These are phyloP conservation scores for Drepana falcataria DNA, from an alignment of 2,888 invertebrate species.

Conservation along the genomic window DNA sequence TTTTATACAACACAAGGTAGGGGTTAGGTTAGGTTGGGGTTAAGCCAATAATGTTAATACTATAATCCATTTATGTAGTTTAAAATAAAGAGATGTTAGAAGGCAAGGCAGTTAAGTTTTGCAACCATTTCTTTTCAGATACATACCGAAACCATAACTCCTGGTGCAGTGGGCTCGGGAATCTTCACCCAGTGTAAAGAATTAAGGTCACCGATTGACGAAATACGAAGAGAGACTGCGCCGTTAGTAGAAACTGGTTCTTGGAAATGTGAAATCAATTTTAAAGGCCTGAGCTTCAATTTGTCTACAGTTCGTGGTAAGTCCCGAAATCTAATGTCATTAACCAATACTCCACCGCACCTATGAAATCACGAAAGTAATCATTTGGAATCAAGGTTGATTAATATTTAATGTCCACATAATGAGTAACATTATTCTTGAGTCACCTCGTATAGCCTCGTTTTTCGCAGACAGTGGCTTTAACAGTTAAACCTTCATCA, in stretches of 20 bases:
- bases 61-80: no score
- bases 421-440: no score
- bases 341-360: conserved; percentile 32
- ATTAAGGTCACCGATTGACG: conserved; percentile 27
- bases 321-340: conserved; percentile 20
- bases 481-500: conserved; percentile 10
- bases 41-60: no score
- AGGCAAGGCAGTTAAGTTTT: no score
- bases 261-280: conserved; percentile 18
- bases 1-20: no score
- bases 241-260: not conserved
- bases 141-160: conserved; percentile 37
- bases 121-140: not conserved
- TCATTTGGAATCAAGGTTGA: no score
- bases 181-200: conserved; percentile 40
- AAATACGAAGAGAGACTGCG: conserved; percentile 20
- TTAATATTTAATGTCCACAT: no score
- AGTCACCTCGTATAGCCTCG: conserved; percentile 24
- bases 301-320: conserved; percentile 10
- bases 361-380: conserved; percentile 14
- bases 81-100: no score
- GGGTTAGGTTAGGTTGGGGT: no score
- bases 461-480: conserved; percentile 11
- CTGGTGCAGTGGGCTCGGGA: conserved; percentile 13
- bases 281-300: conserved; percentile 14